Evolutionary conservation across 2,797 vertebrate species (phyloP).

Genomic region (Enteromius fasciolatus): DNA sequence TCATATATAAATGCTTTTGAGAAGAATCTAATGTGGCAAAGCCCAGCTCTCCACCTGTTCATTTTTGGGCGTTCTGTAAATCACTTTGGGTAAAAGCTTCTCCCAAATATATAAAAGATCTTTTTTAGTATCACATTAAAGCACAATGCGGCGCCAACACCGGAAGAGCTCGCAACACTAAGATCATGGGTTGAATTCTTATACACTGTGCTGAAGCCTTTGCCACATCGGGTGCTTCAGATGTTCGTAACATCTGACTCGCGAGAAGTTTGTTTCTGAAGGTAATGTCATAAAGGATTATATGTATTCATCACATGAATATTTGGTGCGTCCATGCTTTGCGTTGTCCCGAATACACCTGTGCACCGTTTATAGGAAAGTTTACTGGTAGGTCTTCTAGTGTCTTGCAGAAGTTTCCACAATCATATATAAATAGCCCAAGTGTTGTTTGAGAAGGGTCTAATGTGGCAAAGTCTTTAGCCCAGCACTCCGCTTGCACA

Average conservation of each 20-base stretch:
- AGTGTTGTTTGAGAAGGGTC: not conserved
- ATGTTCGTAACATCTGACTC: too few species aligned
- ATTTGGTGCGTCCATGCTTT: not conserved
- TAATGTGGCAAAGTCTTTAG: not conserved
- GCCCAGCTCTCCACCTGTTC: not conserved
- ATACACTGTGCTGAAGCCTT: too few species aligned
- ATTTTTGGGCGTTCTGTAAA: too few species aligned
- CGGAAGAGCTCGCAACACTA: too few species aligned
- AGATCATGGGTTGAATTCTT: too few species aligned
- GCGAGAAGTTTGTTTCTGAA: too few species aligned
- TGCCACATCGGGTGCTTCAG: too few species aligned
- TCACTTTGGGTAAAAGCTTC: too few species aligned
- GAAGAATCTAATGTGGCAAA: not conserved
- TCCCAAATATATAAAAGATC: too few species aligned
- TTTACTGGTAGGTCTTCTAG: not conserved
- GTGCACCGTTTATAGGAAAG: not conserved
- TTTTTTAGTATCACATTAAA: too few species aligned
- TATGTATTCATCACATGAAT: not conserved
- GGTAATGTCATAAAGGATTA: too few species aligned
- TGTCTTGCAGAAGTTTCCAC: not conserved
- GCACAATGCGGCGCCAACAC: too few species aligned
- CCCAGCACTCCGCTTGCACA: not conserved
- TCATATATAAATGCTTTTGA: not conserved
- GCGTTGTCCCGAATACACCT: not conserved
- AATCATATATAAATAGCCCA: not conserved